Conservation (phyloP, 2,113 vertebrate genomes). For the Microcebus lehilahytsara region DNA sequence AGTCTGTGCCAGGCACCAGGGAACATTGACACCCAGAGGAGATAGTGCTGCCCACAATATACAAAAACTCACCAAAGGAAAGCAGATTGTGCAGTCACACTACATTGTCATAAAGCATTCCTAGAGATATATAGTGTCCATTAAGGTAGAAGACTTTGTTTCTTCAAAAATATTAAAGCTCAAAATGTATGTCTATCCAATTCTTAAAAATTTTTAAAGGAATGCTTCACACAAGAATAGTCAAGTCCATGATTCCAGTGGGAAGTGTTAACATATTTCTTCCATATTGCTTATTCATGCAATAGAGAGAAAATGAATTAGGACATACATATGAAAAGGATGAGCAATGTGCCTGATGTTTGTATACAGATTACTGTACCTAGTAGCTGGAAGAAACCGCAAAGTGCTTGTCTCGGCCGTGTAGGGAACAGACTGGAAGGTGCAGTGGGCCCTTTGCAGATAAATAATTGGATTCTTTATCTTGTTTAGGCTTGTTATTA, state of each 20-base stretch:
- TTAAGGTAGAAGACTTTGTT: not conserved
- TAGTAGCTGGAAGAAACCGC: not conserved
- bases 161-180: not conserved
- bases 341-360: not conserved
- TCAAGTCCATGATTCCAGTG: not conserved
- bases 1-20: not conserved
- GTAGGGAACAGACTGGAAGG: not conserved
- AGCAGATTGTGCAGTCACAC: not conserved
- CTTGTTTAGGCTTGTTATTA: not conserved
- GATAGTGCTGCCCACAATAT: not conserved
- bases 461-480: not conserved
- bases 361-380: not conserved
- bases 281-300: not conserved
- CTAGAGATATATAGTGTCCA: not conserved
- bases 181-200: not conserved
- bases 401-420: not conserved
- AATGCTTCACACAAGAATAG: not conserved
- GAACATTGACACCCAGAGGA: not conserved
- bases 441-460: not conserved
- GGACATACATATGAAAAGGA: not conserved
- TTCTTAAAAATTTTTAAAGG: not conserved
- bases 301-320: not conserved
- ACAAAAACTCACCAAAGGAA: not conserved
- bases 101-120: not conserved
- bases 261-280: not conserved